phyloP scores from a whole-genome alignment of 1,140 invertebrate species.

The Helicoverpa zea region DNA sequence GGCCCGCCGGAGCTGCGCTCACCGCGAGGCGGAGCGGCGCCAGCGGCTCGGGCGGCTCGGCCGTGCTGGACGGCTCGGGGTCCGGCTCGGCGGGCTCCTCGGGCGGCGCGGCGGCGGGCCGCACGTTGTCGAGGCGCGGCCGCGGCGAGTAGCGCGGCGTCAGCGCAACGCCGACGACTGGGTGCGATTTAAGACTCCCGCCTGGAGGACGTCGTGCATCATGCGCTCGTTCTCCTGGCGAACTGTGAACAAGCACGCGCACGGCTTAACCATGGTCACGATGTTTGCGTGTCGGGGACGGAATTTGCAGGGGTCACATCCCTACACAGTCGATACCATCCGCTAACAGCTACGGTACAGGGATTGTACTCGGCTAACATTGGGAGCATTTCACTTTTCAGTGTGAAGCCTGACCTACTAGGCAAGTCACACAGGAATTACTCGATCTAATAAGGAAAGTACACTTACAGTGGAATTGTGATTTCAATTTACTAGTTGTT shows the following conservation, averaged over 20 bases:
- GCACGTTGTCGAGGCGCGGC: slow-evolving; percentile 78
- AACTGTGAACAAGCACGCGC: slow-evolving; percentile 76
- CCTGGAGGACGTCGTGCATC: slow-evolving; percentile 85
- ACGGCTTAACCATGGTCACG: slow-evolving; percentile 67
- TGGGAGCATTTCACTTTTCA: neutral
- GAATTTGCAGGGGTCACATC: slow-evolving; percentile 55
- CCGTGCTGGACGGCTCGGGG: slow-evolving; percentile 53
- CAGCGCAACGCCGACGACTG: slow-evolving; percentile 84
- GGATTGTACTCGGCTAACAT: slow-evolving; percentile 2
- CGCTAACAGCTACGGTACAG: slow-evolving; percentile 31
- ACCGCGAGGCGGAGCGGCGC: slow-evolving; percentile 56
- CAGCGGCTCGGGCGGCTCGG: slow-evolving; percentile 45
- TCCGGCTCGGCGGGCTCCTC: slow-evolving; percentile 73
- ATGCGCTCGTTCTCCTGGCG: slow-evolving; percentile 86
- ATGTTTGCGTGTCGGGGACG: slow-evolving; percentile 26
- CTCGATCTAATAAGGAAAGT: slow-evolving; percentile 45
- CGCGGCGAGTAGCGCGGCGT: slow-evolving; percentile 84
- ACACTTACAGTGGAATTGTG: slow-evolving; percentile 31
- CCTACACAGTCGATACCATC: slow-evolving; percentile 31
- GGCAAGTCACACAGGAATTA: slow-evolving; percentile 36
- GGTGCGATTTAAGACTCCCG: slow-evolving; percentile 85
- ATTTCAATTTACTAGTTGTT: slow-evolving; percentile 42
- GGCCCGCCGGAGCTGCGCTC: slow-evolving; percentile 61
- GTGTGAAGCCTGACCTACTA: slow-evolving; percentile 17
- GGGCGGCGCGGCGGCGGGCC: slow-evolving; percentile 79